Evolutionary conservation across 2,113 vertebrate genomes (phyloP).

Genomic region (Pelecanoides urinatrix): DNA sequence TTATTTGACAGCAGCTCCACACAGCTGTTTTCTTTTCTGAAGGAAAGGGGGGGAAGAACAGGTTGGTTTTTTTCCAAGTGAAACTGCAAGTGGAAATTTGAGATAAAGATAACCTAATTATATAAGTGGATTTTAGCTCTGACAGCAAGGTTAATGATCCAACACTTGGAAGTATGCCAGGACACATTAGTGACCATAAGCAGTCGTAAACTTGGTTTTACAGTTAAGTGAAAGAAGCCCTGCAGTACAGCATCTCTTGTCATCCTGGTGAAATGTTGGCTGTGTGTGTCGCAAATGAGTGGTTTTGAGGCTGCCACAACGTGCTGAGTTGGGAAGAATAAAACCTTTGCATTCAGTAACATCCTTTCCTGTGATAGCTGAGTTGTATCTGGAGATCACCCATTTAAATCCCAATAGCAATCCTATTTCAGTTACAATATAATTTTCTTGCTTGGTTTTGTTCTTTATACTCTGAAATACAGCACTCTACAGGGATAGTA

Average conservation of each 20-base stretch:
- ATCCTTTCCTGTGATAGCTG: not conserved
- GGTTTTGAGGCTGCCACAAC: no score
- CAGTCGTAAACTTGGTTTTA: conserved; percentile 1
- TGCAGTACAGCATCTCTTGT: not conserved
- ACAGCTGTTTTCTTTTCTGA: conserved; percentile 2
- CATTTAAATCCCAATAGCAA: not conserved
- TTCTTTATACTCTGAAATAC: not conserved
- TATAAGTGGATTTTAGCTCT: conserved; percentile 35
- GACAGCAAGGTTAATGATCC: conserved; percentile 48
- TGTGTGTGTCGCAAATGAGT: not conserved
- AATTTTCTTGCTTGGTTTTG: not conserved
- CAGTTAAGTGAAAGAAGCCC: not conserved
- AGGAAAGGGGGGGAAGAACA: not conserved
- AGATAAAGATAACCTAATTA: conserved; percentile 51
- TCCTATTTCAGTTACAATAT: not conserved
- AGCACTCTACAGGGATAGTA: not conserved
- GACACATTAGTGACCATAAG: conserved; percentile 42
- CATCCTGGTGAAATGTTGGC: not conserved
- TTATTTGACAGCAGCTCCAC: not conserved
- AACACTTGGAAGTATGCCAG: conserved; percentile 37
- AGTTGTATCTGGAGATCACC: not conserved
- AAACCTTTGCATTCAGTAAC: not conserved
- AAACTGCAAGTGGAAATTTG: conserved; percentile 47
- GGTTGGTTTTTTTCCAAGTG: not conserved
- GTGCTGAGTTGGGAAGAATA: not conserved